phyloP scores from a whole-genome alignment of 2,113 vertebrate species.

The Aegotheles bennettii region DNA sequence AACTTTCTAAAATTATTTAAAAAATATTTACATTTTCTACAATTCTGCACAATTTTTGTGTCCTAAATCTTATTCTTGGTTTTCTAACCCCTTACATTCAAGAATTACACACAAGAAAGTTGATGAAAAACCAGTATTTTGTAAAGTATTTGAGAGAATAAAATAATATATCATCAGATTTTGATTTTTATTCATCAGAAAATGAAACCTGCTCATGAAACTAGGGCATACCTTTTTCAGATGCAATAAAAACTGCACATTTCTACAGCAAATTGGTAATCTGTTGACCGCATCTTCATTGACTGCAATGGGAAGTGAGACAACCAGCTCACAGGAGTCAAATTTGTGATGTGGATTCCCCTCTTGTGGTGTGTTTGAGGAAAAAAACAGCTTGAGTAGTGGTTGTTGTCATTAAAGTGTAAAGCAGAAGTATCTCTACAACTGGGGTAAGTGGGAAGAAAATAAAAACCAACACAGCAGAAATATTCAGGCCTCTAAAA shows the following conservation, averaged over 20 bases:
- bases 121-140: not conserved
- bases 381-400: not conserved
- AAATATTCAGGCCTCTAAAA: not conserved
- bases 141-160: not conserved
- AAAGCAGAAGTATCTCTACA: not conserved
- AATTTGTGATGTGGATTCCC: not conserved
- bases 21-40: not conserved
- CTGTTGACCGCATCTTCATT: not conserved
- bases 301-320: accelerated
- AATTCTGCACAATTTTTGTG: not conserved
- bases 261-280: accelerated
- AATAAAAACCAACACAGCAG: not conserved
- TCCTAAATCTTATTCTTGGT: not conserved
- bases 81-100: not conserved
- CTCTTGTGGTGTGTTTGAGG: not conserved
- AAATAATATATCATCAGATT: not conserved
- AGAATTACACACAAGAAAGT: not conserved
- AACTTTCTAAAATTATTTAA: not conserved
- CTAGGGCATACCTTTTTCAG: accelerated
- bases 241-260: not conserved
- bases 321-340: no score
- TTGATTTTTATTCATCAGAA: not conserved
- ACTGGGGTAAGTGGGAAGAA: not conserved
- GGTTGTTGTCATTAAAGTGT: not conserved
- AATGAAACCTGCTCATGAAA: not conserved